Conservation (phyloP, 2,888 invertebrate genomes). For the Dicroscelio sp. region DNA sequence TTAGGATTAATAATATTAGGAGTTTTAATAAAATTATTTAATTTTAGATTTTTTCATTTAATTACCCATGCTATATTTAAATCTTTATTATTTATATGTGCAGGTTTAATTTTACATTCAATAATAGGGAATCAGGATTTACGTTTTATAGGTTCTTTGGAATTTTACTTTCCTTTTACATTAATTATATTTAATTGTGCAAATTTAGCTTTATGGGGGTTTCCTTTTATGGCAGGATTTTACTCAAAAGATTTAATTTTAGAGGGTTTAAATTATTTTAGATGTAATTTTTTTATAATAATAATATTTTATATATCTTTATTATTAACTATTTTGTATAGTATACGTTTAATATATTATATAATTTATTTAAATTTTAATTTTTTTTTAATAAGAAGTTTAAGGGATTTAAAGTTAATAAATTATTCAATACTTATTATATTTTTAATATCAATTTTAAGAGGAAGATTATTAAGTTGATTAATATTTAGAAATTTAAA, state of each 20-base stretch:
- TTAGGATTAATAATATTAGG: slow-evolving; percentile 95
- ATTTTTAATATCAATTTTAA: slow-evolving; percentile 76
- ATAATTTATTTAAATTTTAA: slow-evolving; percentile 55
- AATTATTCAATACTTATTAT: slow-evolving; percentile 82
- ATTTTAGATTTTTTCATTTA: slow-evolving; percentile 94
- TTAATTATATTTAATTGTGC: slow-evolving; percentile 92
- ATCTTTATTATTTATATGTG: slow-evolving; percentile 95
- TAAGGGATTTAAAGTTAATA: slow-evolving; percentile 74
- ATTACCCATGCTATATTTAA: slow-evolving; percentile 95
- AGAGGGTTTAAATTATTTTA: too few species aligned
- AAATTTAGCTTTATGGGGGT: slow-evolving; percentile 93
- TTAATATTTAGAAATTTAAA: slow-evolving; percentile 64
- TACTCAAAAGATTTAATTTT: slow-evolving; percentile 91
- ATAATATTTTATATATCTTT: slow-evolving; percentile 83
- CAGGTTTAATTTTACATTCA: slow-evolving; percentile 94
- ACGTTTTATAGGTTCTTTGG: slow-evolving; percentile 92
- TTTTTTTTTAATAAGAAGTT: slow-evolving; percentile 48
- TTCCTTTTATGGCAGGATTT: slow-evolving; percentile 94
- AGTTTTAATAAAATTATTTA: slow-evolving; percentile 92
- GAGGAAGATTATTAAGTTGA: slow-evolving; percentile 77
- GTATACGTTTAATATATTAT: slow-evolving; percentile 86
- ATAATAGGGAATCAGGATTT: slow-evolving; percentile 94
- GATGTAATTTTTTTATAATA: slow-evolving; percentile 70
- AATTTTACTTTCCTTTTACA: slow-evolving; percentile 91
- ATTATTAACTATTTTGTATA: slow-evolving; percentile 86